Evolutionary conservation across 2,113 vertebrate species (phyloP), one percentile per base, ranked within the genome.

Genomic region (Rhea pennata): DNA sequence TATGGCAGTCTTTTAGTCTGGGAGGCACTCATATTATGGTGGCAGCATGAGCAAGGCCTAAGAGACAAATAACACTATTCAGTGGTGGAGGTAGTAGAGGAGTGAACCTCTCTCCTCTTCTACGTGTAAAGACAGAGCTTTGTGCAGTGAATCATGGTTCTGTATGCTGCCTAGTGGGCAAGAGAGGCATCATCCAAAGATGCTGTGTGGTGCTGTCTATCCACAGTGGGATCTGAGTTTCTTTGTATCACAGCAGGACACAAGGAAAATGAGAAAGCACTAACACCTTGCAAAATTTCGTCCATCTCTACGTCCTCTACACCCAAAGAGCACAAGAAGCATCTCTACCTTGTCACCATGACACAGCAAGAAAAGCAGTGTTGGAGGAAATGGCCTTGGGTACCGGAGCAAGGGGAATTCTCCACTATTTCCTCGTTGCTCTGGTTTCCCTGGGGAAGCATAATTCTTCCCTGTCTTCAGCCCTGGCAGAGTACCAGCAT

Each of bases 11-110:
- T 93, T 46, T 59, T 79, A 82, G 75, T 54, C 94, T 84, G 87
- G 87, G 95, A 87, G 40, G 42, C 61, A 16, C 94, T 92, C 84
- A 42, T 72, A 58, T 77, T 90, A 82, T 71, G 90, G 84, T 78
- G 93, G 66, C 91, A 82, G 90, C 90, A 59, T 82, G 53, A 39
- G 62, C 82, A 62, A 61, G 88, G 93, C 96, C 97, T 96, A 95
- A 92, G 96, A 90, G 94, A 96, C 78, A 96, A 94, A 95, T 44
- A 96, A 89, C 59, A 82, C 67, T 26, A 1, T 91, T 96, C 64
- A 95, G 64, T 42, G 5, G 78, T 3, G 67, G 70, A 27, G 36
- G 22, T 1, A 39, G 46, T 1, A 5, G n/a, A 10, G 6, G 12
- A 9, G 9, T 17, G 39, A 48, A 24, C 8, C 62, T 59, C 54